Evolutionary conservation across 2,888 invertebrate species (phyloP).

Genomic region (Eristalis arbustorum): DNA sequence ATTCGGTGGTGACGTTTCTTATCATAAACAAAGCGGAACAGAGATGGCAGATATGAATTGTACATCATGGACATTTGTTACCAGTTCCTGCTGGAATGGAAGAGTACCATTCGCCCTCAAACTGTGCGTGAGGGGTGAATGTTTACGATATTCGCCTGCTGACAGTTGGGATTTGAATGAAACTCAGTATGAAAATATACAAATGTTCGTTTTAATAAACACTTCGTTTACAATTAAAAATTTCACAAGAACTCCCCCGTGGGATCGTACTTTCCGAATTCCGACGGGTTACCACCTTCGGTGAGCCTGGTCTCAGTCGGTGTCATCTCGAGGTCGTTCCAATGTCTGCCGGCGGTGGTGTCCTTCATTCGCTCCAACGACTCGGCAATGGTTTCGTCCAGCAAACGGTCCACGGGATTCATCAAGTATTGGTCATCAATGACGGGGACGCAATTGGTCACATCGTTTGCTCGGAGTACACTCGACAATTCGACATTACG

Average conservation of each 20-base stretch:
- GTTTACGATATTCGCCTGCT: neutral
- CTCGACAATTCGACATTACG: slow-evolving; percentile 74
- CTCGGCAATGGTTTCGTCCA: slow-evolving; percentile 77
- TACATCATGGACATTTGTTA: slow-evolving; percentile 34
- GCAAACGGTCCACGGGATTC: slow-evolving; percentile 76
- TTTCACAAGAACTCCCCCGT: slow-evolving; percentile 38
- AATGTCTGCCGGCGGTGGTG: neutral
- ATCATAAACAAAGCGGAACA: slow-evolving; percentile 55
- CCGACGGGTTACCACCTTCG: neutral
- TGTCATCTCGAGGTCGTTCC: slow-evolving; percentile 10
- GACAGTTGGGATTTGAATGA: neutral
- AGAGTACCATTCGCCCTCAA: neutral
- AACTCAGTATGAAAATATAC: neutral
- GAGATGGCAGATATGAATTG: slow-evolving; percentile 30
- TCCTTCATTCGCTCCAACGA: slow-evolving; percentile 76
- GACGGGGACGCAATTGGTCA: slow-evolving; percentile 13
- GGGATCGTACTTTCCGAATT: slow-evolving; percentile 36
- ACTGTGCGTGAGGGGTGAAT: neutral
- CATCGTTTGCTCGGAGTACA: slow-evolving; percentile 59
- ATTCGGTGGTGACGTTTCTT: slow-evolving; percentile 57
- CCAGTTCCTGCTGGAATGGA: slow-evolving; percentile 15
- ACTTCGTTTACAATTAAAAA: slow-evolving; percentile 10
- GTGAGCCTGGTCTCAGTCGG: neutral
- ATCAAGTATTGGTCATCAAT: slow-evolving; percentile 33
- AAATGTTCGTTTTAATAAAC: neutral